Evolutionary conservation across 2,113 vertebrate species (phyloP), one percentile per base, ranked within the genome.

Genomic region (Bubalus kerabau): DNA sequence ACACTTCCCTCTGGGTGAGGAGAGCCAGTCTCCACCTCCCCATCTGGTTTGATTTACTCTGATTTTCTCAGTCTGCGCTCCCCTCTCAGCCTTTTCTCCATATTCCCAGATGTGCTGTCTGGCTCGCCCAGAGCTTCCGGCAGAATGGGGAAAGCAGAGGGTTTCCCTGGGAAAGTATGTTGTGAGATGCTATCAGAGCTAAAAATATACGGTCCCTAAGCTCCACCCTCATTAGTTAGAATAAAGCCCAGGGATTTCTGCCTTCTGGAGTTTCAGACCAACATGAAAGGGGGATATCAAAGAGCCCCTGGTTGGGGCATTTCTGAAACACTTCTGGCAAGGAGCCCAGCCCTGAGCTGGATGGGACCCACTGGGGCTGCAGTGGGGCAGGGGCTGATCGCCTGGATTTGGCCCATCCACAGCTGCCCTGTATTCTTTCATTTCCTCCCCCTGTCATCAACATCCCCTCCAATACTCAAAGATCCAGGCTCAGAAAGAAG

Each of bases 161-260:
- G 71, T 67, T 95, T 97, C 96, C 97, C 96, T 97, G 97, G 96
- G 97, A 98, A 98, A 98, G 91, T 92, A 88, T 36, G 91, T 82
- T 52, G 57, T 11, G 26, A 85, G 89, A 92, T 89, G 91, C 76
- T 88, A 94, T 93, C 95, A 12, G 67, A 74, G 46, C 50, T 67
- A 94, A 96, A 97, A 78, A 94, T 60, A 96, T 32, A 82, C 30
- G 6, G 88, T 76, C 94, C 59, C 36, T 71, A 46, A 81, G 78
- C 92, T 90, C 95, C 91, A 50, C 86, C 86, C 86, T 97, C 96
- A 78, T 93, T 82, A 76, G 52, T 90, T 57, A 96, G 80, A 87
- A 82, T 64, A 57, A 84, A 89, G 87, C 83, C 48, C 84, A 95
- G 88, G 64, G 84, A 32, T 71, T 87, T 97, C 90, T 96, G 96